Evolutionary conservation across 2,797 vertebrate species (phyloP).

Genomic region (Cygnus olor): DNA sequence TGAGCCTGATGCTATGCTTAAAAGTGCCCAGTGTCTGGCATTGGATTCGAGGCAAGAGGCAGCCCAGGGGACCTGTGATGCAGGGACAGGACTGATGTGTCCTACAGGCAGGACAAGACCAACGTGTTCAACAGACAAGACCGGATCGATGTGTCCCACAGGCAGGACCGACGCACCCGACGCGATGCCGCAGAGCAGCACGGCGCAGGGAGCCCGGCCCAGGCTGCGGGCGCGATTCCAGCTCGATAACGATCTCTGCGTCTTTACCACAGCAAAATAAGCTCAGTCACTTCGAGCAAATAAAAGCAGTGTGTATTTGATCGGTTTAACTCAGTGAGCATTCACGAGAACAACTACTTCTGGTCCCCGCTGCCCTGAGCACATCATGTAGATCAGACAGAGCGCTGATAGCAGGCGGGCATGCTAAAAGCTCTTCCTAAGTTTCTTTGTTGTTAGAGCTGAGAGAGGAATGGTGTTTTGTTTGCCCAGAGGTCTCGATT

Average conservation of each 20-base stretch:
- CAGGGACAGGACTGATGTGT: no score
- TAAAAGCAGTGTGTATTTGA: not conserved
- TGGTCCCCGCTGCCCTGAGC: not conserved
- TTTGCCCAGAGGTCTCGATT: not conserved
- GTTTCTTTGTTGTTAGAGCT: not conserved
- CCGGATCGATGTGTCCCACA: no score
- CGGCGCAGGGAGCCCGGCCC: not conserved
- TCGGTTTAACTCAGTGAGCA: not conserved
- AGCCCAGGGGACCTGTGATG: not conserved
- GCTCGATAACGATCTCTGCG: fast-evolving
- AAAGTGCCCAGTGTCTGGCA: not conserved
- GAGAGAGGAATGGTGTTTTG: not conserved
- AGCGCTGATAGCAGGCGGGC: fast-evolving
- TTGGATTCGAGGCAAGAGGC: not conserved
- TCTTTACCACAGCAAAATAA: not conserved
- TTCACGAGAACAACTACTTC: not conserved
- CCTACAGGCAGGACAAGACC: not conserved
- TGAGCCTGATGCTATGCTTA: no score
- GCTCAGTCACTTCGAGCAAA: not conserved
- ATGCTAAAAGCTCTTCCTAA: not conserved
- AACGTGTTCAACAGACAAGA: no score
- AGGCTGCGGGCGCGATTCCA: not conserved
- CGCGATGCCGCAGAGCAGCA: fast-evolving
- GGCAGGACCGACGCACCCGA: no score
- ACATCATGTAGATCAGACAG: not conserved